These are phyloP conservation scores for Parazoanthus atlanticus DNA, from an alignment of 92 coral and sea anemone genomes.

Conservation along the genomic window DNA sequence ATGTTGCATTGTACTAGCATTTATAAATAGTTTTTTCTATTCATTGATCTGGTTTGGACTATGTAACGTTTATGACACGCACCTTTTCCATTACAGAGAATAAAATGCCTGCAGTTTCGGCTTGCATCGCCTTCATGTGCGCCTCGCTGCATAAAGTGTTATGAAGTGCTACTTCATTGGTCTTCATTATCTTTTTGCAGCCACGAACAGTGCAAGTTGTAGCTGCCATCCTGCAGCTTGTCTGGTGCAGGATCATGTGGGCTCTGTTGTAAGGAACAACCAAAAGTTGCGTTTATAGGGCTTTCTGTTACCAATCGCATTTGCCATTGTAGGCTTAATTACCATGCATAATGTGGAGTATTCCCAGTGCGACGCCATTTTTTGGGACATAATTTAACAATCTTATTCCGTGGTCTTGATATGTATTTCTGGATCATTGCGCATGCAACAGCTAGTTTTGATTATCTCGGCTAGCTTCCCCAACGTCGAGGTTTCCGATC, in stretches of 20 bases:
- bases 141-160: not conserved
- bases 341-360: too few species aligned
- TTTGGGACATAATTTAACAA: too few species aligned
- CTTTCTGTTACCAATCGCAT: too few species aligned
- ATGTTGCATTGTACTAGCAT: not conserved
- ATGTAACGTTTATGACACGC: not conserved
- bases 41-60: not conserved
- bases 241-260: constrained; percentile 11
- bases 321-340: too few species aligned
- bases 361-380: too few species aligned
- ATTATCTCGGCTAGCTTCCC: too few species aligned
- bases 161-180: not conserved
- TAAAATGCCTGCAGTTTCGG: not conserved
- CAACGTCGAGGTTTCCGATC: too few species aligned
- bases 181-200: not conserved
- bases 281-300: too few species aligned
- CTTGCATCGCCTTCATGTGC: constrained; percentile 4
- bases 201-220: not conserved
- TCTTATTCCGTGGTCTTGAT: too few species aligned
- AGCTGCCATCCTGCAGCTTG: not conserved
- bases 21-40: not conserved
- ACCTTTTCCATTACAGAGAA: constrained; percentile 7
- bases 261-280: not conserved
- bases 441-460: too few species aligned
- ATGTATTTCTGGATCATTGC: too few species aligned